A percentile compares a stretch with the other conserved stretches of the same genome.
phyloP scores from a whole-genome alignment of 2,888 invertebrate species.

The Ophion slaviceki region DNA sequence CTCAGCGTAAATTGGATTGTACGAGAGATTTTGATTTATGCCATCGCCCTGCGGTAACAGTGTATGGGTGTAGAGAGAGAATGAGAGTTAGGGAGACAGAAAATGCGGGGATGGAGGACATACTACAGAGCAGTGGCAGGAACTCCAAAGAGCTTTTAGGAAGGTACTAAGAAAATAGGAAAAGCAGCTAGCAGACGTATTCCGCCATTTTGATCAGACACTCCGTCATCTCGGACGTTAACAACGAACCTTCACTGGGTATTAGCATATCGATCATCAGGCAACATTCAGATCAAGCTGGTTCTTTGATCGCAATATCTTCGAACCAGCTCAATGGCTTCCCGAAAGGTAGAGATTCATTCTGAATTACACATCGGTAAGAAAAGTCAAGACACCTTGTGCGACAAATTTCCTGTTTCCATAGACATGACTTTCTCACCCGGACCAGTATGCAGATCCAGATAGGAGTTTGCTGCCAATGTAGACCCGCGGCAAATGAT shows the following conservation, averaged over 20 bases:
- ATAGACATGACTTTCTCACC: conserved; percentile 6
- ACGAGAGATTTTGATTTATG: conserved; percentile 76
- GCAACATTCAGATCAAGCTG: neutral
- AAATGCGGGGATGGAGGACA: neutral
- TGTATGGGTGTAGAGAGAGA: conserved; percentile 34
- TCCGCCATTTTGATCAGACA: conserved; percentile 30
- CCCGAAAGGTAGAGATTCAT: neutral
- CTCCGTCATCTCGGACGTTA: conserved; percentile 6
- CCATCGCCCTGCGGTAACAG: conserved; percentile 65
- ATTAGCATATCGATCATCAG: conserved; percentile 9
- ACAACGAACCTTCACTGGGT: conserved; percentile 7
- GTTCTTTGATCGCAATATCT: neutral
- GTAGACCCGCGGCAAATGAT: neutral
- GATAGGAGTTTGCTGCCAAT: neutral
- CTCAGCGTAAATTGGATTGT: conserved; percentile 76
- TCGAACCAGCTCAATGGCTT: neutral
- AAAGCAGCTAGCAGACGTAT: neutral
- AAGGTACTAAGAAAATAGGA: conserved; percentile 6
- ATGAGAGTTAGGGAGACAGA: neutral
- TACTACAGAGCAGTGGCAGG: conserved; percentile 5
- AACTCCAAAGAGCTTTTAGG: conserved; percentile 52
- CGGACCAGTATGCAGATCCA: neutral
- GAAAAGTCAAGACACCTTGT: neutral
- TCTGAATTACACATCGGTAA: neutral
- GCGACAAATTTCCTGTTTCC: neutral